Evolutionary conservation across 2,888 invertebrate species (phyloP).

Genomic region (Caenorhabditis sp.): DNA sequence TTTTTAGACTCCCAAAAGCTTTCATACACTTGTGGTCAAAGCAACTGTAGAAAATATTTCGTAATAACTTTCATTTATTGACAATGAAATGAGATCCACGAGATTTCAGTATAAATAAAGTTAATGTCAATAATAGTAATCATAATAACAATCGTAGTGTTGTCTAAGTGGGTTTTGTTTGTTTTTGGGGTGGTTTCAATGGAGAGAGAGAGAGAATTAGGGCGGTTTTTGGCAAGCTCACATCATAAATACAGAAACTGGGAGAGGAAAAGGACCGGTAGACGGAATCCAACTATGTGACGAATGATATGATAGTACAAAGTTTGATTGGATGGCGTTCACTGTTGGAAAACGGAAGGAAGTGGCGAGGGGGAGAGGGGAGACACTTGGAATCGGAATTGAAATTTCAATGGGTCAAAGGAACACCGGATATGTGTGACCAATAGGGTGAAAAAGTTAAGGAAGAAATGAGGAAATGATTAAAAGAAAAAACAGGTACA

Average conservation of each 20-base stretch:
- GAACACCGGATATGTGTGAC: constrained; percentile 27
- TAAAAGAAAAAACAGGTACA: constrained; percentile 10
- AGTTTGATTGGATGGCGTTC: constrained; percentile 29
- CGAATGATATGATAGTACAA: constrained; percentile 44
- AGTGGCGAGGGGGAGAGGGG: background rate
- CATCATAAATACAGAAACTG: constrained; percentile 57
- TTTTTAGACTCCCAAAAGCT: constrained; percentile 23
- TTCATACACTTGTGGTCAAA: no score
- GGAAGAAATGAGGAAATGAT: constrained; percentile 2
- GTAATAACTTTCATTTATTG: constrained; percentile 9
- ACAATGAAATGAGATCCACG: constrained; percentile 15
- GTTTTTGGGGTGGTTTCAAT: no score
- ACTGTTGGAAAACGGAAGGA: constrained; percentile 7
- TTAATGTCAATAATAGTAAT: constrained; percentile 15
- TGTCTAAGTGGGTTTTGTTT: constrained; percentile 21
- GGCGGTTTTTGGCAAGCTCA: constrained; percentile 49
- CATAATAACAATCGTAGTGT: constrained; percentile 29
- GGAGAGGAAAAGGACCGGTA: constrained; percentile 35
- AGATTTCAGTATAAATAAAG: background rate
- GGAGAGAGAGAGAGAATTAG: background rate
- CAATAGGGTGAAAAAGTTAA: background rate
- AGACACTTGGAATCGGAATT: background rate
- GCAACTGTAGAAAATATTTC: no score
- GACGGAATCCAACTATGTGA: constrained; percentile 21
- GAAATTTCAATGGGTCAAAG: constrained; percentile 6